Conservation (phyloP, 2,797 vertebrate genomes). For the Acipenser ruthenus region DNA sequence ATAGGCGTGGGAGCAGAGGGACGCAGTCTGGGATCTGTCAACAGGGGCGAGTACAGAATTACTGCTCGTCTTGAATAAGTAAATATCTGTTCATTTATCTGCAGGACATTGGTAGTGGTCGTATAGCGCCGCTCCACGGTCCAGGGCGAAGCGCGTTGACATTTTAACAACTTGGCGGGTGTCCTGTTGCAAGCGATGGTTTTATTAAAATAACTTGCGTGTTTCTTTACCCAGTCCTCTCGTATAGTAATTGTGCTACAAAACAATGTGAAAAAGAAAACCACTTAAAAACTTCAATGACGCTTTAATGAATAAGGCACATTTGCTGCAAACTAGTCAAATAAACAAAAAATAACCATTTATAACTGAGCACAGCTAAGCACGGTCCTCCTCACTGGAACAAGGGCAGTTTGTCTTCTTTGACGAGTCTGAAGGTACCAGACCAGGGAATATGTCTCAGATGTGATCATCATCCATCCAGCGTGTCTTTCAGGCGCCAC, state of each 20-base stretch:
- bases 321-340: conserved; percentile 67
- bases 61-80: conserved; percentile 2
- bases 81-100: conserved; percentile 1
- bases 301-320: neutral
- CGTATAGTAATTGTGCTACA: neutral
- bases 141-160: conserved; percentile 11
- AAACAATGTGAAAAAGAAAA: neutral
- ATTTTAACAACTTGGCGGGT: conserved; percentile 13
- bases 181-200: conserved; percentile 5
- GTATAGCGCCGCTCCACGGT: conserved; percentile 3
- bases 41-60: conserved; percentile 10
- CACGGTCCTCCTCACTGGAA: conserved; percentile 56
- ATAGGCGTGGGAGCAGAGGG: conserved; percentile 11
- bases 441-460: conserved; percentile 79
- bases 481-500: conserved; percentile 82
- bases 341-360: conserved; percentile 48
- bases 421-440: conserved; percentile 69
- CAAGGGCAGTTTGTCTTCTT: conserved; percentile 72
- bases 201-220: conserved; percentile 10
- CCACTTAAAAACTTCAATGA: neutral
- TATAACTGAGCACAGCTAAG: conserved; percentile 38
- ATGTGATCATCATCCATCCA: conserved; percentile 76
- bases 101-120: conserved; percentile 6
- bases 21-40: conserved; percentile 14
- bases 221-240: conserved; percentile 11